Evolutionary conservation across 1,140 invertebrate species (phyloP).

Genomic region (Adoxophyes honmai): DNA sequence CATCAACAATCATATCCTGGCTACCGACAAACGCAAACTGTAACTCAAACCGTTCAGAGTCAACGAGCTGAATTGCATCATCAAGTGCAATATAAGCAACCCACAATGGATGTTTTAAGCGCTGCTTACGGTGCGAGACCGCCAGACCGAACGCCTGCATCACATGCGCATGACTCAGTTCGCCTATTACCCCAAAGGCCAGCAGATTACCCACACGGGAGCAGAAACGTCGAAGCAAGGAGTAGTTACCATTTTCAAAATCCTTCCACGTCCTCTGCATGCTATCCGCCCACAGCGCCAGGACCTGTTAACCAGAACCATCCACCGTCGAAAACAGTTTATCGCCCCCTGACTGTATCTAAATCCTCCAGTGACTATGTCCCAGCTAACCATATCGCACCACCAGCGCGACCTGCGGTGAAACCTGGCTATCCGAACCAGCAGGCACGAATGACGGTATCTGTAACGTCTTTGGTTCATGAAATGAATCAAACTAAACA

Average conservation of each 20-base stretch:
- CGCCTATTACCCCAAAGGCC: conserved; percentile 37
- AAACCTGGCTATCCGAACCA: conserved; percentile 61
- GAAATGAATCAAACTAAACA: conserved; percentile 72
- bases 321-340: conserved; percentile 38
- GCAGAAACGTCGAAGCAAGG: conserved; percentile 42
- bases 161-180: conserved; percentile 41
- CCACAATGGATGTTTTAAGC: conserved; percentile 42
- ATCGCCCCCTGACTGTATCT: conserved; percentile 46
- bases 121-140: conserved; percentile 44
- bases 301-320: conserved; percentile 43
- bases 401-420: conserved; percentile 48
- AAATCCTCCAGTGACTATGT: conserved; percentile 62
- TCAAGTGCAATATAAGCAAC: conserved; percentile 54
- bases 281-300: conserved; percentile 42
- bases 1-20: conserved; percentile 66
- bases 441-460: conserved; percentile 68
- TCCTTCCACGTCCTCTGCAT: conserved; percentile 54
- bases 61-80: conserved; percentile 50
- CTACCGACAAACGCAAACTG: conserved; percentile 46
- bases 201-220: conserved; percentile 46
- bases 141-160: conserved; percentile 41
- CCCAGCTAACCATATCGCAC: conserved; percentile 52
- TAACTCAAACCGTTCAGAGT: conserved; percentile 42
- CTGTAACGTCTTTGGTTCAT: conserved; percentile 70
- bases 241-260: conserved; percentile 49